These are phyloP conservation scores for Alviniconcha marisindica DNA, from an alignment of 1,140 invertebrate species.

Conservation along the genomic window DNA sequence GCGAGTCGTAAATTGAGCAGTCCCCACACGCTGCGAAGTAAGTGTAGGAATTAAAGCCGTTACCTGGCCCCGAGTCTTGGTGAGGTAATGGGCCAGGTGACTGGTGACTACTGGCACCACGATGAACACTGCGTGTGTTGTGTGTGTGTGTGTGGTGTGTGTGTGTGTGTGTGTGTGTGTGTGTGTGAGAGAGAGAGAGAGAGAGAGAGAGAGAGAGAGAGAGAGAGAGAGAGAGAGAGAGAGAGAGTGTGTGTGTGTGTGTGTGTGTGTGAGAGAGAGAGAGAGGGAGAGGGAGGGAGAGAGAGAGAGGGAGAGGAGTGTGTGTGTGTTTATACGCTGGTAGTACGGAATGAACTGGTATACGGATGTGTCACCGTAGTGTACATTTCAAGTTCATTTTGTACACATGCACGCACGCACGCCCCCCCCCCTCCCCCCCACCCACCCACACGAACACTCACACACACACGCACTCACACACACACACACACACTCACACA, in stretches of 20 bases:
- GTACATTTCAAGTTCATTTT: too few relatives aligned
- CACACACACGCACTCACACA: not conserved
- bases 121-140: not conserved
- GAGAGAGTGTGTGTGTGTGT: conserved; percentile 41
- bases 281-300: not conserved
- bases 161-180: conserved; percentile 68
- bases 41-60: not conserved
- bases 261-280: not conserved
- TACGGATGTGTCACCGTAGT: too few relatives aligned
- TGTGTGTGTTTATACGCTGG: too few relatives aligned
- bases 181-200: conserved; percentile 51
- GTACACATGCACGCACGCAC: too few relatives aligned
- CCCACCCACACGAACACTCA: not conserved
- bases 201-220: conserved; percentile 47
- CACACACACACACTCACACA: conserved; percentile 16
- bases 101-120: conserved; percentile 14
- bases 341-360: too few relatives aligned
- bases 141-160: conserved; percentile 28
- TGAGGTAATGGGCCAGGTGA: too few relatives aligned
- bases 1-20: not conserved
- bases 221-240: conserved; percentile 46
- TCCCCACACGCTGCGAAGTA: not conserved
- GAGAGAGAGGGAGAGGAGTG: not conserved
- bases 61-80: too few relatives aligned
- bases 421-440: not conserved